Percentiles rank a stretch among this genome's conserved stretches.
These are phyloP conservation scores for Nettapus auritus DNA, from an alignment of 2,113 vertebrate genomes.

Conservation along the genomic window DNA sequence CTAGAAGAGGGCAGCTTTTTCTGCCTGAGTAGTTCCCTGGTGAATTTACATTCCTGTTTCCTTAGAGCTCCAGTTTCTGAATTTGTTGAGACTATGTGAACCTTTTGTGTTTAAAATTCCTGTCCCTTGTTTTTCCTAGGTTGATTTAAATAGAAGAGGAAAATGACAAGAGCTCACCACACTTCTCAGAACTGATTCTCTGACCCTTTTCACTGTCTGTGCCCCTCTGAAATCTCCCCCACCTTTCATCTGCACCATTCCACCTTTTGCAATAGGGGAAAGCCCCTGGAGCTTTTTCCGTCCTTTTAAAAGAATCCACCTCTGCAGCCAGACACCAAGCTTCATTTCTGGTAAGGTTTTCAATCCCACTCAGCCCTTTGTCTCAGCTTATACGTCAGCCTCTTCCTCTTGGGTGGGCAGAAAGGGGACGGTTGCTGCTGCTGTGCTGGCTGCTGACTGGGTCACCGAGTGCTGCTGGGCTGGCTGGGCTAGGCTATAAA, in stretches of 20 bases:
- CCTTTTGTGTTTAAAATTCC: constrained; percentile 10
- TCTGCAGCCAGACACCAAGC: constrained; percentile 7
- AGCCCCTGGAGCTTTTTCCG: background rate
- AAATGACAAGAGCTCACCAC: background rate
- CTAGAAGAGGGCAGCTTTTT: background rate
- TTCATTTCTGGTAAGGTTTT: background rate
- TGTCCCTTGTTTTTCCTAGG: background rate
- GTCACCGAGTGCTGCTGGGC: constrained; percentile 24
- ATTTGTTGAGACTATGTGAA: background rate
- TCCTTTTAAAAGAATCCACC: background rate
- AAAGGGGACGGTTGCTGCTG: constrained; percentile 30
- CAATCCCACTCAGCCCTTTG: background rate
- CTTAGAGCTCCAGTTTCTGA: background rate
- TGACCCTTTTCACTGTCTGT: background rate
- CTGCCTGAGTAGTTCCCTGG: background rate
- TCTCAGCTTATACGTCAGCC: constrained; percentile 10
- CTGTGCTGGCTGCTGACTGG: constrained; percentile 70
- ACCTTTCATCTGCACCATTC: background rate
- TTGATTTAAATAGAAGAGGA: background rate
- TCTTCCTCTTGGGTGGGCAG: constrained; percentile 28
- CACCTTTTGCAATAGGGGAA: background rate
- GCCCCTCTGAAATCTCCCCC: background rate
- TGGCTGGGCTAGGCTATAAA: constrained; percentile 70
- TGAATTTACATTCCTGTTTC: constrained; percentile 20
- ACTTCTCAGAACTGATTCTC: background rate